Percentiles rank a stretch among this genome's conserved stretches.
These are phyloP conservation scores for Bubo blakistoni DNA, from an alignment of 2,113 vertebrate species.

Conservation along the genomic window DNA sequence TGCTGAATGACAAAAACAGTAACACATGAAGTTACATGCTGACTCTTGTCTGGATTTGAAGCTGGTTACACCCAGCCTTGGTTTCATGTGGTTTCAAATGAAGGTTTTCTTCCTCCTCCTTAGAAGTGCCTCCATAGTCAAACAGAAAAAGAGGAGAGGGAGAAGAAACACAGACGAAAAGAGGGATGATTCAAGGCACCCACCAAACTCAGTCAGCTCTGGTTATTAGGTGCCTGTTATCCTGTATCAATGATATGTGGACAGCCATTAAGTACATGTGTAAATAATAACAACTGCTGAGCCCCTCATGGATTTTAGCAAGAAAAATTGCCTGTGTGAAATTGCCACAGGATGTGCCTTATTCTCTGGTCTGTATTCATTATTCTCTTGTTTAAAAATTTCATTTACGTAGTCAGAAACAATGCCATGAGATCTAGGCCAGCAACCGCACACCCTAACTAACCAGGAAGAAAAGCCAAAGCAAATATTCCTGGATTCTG, in stretches of 20 bases:
- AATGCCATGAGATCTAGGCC: slow-evolving; percentile 36
- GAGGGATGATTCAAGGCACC: background rate
- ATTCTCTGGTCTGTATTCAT: slow-evolving; percentile 43
- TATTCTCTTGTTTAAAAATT: slow-evolving; percentile 36
- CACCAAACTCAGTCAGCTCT: background rate
- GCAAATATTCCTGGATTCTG: slow-evolving; percentile 45
- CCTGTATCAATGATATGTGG: background rate
- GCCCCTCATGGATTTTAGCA: background rate
- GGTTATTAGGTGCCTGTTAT: background rate
- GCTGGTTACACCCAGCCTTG: slow-evolving; percentile 15
- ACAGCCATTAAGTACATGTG: background rate
- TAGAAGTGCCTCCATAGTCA: background rate
- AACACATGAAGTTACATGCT: background rate
- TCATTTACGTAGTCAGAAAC: slow-evolving; percentile 52
- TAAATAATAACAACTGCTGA: slow-evolving; percentile 20
- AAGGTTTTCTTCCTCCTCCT: background rate
- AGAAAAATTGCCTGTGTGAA: slow-evolving; percentile 38
- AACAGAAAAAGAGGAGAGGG: background rate
- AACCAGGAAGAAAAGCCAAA: slow-evolving; percentile 52
- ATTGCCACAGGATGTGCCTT: slow-evolving; percentile 49
- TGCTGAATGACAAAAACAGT: accelerated
- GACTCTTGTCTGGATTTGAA: background rate
- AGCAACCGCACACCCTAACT: slow-evolving; percentile 14
- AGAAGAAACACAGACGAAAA: background rate
- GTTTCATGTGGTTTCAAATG: background rate